Evolutionary conservation across 2,113 vertebrate genomes (phyloP).

Genomic region (Hippoglossus stenolepis): DNA sequence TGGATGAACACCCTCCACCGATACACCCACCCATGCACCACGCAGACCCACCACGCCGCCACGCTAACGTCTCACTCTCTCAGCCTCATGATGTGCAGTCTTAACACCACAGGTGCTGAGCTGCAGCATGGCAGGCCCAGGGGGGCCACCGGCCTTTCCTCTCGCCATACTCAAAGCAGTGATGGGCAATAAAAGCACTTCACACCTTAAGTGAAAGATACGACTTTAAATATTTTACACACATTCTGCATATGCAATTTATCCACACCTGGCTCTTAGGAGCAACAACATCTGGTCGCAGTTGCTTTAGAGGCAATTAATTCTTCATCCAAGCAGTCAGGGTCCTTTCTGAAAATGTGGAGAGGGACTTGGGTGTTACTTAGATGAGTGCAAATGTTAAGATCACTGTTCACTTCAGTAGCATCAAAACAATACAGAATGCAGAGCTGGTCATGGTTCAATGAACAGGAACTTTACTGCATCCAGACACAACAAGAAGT

Average conservation of each 20-base stretch:
- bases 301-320: constrained; percentile 84
- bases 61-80: constrained; percentile 54
- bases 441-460: not conserved
- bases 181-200: constrained; percentile 85
- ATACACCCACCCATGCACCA: constrained; percentile 24
- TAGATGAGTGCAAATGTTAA: constrained; percentile 40
- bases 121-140: constrained; percentile 45
- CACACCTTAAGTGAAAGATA: constrained; percentile 83
- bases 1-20: constrained; percentile 55
- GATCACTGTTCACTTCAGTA: constrained; percentile 26
- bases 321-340: constrained; percentile 69
- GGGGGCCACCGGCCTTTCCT: constrained; percentile 56
- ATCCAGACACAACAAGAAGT: not conserved
- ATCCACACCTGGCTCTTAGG: constrained; percentile 81
- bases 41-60: constrained; percentile 39
- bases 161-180: constrained; percentile 69
- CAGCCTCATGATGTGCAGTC: constrained; percentile 39
- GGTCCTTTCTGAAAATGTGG: constrained; percentile 63
- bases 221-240: constrained; percentile 87
- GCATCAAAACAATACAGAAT: not conserved
- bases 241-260: constrained; percentile 82
- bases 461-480: not conserved
- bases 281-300: constrained; percentile 82
- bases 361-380: constrained; percentile 50
- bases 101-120: constrained; percentile 77